Conservation (phyloP, 2,113 vertebrate species). For the Macquaria ambigua region DNA sequence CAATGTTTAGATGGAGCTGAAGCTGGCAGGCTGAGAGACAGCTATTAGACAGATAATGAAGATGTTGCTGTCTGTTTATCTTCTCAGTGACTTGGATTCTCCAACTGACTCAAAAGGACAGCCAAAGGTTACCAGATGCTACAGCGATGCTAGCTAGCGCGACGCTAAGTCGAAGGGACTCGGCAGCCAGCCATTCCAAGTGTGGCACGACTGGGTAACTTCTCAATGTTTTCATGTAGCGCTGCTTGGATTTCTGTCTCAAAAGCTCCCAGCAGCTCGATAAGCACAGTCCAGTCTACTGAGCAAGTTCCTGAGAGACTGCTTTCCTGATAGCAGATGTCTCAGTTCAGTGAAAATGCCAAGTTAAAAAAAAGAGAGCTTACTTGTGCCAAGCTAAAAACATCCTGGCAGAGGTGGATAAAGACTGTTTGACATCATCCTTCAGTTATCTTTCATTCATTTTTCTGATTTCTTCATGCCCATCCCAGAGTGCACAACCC, state of each 20-base stretch:
- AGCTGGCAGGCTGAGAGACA: constrained; percentile 30
- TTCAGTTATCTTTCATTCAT: no score
- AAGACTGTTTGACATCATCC: no score
- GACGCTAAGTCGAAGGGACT: constrained; percentile 5
- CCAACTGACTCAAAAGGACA: constrained; percentile 58
- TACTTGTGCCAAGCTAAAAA: no score
- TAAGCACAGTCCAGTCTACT: not conserved
- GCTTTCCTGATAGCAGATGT: not conserved
- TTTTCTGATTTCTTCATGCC: no score
- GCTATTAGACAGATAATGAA: constrained; percentile 50
- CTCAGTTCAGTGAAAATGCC: not conserved
- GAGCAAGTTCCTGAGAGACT: not conserved
- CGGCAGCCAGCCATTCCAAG: not conserved
- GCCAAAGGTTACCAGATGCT: constrained; percentile 77
- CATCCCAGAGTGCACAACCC: no score
- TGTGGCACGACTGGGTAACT: not conserved
- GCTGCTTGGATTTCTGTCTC: not conserved
- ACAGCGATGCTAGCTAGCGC: constrained; percentile 3
- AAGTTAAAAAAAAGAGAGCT: not conserved
- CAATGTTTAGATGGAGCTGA: constrained; percentile 23
- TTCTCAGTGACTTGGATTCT: constrained; percentile 44
- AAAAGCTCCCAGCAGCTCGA: not conserved
- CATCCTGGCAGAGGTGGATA: not conserved
- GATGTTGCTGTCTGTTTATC: constrained; percentile 46
- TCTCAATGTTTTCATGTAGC: not conserved